Evolutionary conservation across 2,888 invertebrate species (phyloP).

Genomic region (Watsonalla cultraria): DNA sequence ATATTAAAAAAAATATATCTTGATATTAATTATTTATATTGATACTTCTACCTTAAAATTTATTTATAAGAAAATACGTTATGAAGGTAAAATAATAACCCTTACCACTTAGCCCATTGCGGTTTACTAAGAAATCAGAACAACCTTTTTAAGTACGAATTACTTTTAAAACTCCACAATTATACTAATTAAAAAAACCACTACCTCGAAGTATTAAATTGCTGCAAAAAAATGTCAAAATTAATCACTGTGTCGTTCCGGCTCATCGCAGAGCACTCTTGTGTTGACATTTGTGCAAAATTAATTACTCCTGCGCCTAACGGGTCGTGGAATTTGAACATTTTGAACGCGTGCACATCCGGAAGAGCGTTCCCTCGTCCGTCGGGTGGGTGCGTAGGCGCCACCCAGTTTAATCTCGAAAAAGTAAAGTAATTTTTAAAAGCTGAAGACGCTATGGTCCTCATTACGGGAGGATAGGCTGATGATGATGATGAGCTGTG

Average conservation of each 20-base stretch:
- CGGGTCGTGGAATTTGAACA: constrained; percentile 50
- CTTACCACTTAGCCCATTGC: no score
- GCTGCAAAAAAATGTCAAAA: constrained; percentile 14
- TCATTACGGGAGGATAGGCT: no score
- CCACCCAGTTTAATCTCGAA: constrained; percentile 6
- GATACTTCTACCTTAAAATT: no score
- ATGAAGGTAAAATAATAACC: no score
- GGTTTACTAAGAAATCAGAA: no score
- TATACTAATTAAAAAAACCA: neutral
- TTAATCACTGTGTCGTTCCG: constrained; percentile 37
- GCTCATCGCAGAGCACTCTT: constrained; percentile 47
- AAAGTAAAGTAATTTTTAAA: neutral
- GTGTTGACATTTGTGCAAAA: constrained; percentile 59
- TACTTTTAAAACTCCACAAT: neutral
- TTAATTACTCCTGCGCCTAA: constrained; percentile 49
- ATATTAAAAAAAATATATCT: no score
- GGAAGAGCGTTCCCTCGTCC: constrained; percentile 29
- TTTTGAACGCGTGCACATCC: constrained; percentile 48
- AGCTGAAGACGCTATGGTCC: no score
- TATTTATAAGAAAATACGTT: no score
- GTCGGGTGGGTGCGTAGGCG: constrained; percentile 20
- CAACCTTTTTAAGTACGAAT: no score
- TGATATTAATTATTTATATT: no score
- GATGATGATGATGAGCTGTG: no score
- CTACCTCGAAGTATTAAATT: neutral